Evolutionary conservation across 2,888 invertebrate species (phyloP), one percentile per base, ranked within the genome.

Genomic region (Conchocele bisecta): DNA sequence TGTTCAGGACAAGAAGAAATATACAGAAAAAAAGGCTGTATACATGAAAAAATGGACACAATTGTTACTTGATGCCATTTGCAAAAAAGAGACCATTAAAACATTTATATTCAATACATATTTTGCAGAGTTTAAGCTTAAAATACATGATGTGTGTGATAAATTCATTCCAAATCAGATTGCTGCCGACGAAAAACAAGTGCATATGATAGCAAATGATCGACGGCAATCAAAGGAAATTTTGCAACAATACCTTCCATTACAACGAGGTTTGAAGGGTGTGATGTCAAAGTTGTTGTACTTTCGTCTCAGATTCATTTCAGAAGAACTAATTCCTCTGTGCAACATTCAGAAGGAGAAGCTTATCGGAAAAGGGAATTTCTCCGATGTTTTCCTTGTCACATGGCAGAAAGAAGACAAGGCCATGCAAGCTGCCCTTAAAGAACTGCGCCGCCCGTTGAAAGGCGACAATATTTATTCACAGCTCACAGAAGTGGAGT

Each of bases 401-500:
- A 46, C 57, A 5, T 63, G 28, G 46, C 56, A 15, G 28, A 46
- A 26, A 54, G 28, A 37, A 17, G 28, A 50, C 35, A 24, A 28
- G 13, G 42, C 66, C 57, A 29, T 54, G n/a, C 22, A 46, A 22
- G 74, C 78, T n/a, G 83, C 83, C 9, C 51, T 83, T 9, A 83
- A 83, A 29, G 65, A 63, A 17, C 39, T 81, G 15, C 59, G 68
- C 17, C 44, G 54, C 29, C 37, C 72, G 4, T 24, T 79, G 26
- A 35, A 33, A 24, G 64, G 64, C 5, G 64, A 51, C 0, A 53
- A 71, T 2, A 65, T 75, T 22, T 75, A 78, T 35, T 35, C 56
- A 17, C 83, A 83, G 22, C 59, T 83, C 7, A 72, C 75, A n/a
- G 83, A 83, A 53, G 67, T 79, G 1, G 72, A 74, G 22, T 67